A percentile compares a stretch with the other conserved stretches of the same genome.
Evolutionary conservation across 92 coral and sea anemone genomes (phyloP).

Genomic region (Palythoa grandis): DNA sequence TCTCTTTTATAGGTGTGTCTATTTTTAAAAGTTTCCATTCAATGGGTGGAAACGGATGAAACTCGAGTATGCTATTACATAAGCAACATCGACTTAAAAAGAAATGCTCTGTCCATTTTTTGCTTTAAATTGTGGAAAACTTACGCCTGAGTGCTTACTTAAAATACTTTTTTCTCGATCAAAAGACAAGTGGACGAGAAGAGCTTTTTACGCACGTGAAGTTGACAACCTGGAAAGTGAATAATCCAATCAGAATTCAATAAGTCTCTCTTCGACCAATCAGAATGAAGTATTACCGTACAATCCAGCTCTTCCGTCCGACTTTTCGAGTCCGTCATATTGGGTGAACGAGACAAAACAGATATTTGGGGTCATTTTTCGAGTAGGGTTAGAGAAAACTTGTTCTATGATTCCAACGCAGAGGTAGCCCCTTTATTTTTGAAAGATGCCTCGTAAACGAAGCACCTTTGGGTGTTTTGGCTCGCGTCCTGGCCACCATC

Average conservation of each 20-base stretch:
- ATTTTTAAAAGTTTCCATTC: not conserved
- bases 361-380: constrained; percentile 22
- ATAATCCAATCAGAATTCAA: constrained; percentile 28
- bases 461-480: constrained; percentile 94
- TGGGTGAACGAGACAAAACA: constrained; percentile 26
- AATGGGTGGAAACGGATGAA: not conserved
- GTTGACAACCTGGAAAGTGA: not conserved
- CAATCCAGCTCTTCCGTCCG: constrained; percentile 42
- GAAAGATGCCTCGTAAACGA: constrained; percentile 89
- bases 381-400: constrained; percentile 12
- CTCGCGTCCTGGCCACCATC: constrained; percentile 83
- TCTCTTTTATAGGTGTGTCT: constrained; percentile 38
- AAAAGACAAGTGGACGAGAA: constrained; percentile 19
- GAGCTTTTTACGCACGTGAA: constrained; percentile 29
- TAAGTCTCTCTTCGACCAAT: constrained; percentile 4
- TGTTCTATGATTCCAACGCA: constrained; percentile 56
- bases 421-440: constrained; percentile 46
- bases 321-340: constrained; percentile 43
- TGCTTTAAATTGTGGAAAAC: not conserved
- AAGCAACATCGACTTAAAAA: constrained; percentile 17
- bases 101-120: not conserved
- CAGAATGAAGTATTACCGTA: constrained; percentile 8
- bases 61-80: not conserved
- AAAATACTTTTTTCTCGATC: constrained; percentile 5
- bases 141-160: not conserved